These are phyloP conservation scores for Mesocricetus auratus DNA, from an alignment of 2,113 vertebrate species.

Conservation along the genomic window DNA sequence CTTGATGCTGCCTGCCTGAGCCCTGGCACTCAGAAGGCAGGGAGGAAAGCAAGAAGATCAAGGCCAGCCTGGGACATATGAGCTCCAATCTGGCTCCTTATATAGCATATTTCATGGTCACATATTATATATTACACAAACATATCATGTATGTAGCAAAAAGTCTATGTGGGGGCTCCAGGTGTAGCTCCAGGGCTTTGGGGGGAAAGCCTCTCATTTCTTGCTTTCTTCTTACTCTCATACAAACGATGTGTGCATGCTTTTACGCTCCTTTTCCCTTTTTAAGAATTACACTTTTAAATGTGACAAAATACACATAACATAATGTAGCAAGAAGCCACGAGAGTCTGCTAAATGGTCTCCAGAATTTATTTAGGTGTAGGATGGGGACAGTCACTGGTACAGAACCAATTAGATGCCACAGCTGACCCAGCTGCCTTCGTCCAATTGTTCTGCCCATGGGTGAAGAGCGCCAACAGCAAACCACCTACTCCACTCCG, in stretches of 20 bases:
- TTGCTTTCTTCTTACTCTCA: neutral
- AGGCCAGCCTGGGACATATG: neutral
- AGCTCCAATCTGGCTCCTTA: neutral
- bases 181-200: neutral
- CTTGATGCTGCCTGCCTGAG: neutral
- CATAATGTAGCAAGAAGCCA: too few relatives aligned
- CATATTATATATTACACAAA: neutral
- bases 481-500: too few relatives aligned
- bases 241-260: neutral
- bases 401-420: too few relatives aligned
- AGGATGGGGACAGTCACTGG: too few relatives aligned
- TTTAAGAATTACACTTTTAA: neutral
- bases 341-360: too few relatives aligned
- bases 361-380: too few relatives aligned
- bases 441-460: too few relatives aligned
- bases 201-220: neutral
- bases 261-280: neutral
- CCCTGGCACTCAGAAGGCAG: neutral
- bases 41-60: too few relatives aligned
- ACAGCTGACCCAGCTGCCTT: too few relatives aligned
- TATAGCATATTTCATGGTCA: neutral
- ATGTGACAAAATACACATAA: neutral
- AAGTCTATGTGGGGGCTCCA: neutral
- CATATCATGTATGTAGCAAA: neutral
- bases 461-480: too few relatives aligned